These are phyloP conservation scores for Sinocyclocheilus rhinocerous DNA, from an alignment of 2,113 vertebrate genomes.

Conservation along the genomic window DNA sequence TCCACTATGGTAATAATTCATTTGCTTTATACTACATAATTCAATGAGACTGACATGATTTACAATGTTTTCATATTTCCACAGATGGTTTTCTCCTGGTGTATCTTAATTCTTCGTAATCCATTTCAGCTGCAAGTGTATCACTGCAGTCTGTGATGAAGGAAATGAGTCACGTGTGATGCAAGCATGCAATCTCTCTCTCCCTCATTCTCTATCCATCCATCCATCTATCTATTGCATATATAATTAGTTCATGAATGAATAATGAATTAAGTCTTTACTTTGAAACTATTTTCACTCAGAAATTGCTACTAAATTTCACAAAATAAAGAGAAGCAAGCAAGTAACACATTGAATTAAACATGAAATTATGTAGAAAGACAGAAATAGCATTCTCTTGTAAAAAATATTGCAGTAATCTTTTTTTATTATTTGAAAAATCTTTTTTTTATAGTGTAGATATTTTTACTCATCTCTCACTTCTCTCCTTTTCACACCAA, in stretches of 20 bases:
- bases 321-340: neutral
- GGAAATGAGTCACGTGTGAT: neutral
- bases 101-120: conserved; percentile 26
- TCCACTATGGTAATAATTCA: conserved; percentile 6
- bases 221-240: neutral
- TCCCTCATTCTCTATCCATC: neutral
- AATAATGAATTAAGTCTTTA: neutral
- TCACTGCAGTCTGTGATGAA: conserved; percentile 12
- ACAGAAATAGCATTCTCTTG: neutral
- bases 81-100: conserved; percentile 31
- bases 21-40: conserved; percentile 31
- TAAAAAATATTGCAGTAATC: neutral
- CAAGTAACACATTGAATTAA: neutral
- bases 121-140: neutral
- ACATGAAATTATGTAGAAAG: neutral
- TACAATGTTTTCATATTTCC: conserved; percentile 34
- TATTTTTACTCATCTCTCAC: neutral
- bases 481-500: neutral
- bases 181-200: conserved; percentile 6
- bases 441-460: neutral
- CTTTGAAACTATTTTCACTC: neutral
- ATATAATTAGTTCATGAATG: neutral
- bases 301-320: neutral
- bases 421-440: too few species aligned
- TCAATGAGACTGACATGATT: conserved; percentile 35